These are phyloP conservation scores for Apodemus speciosus DNA, from an alignment of 2,113 vertebrate species.

Conservation along the genomic window DNA sequence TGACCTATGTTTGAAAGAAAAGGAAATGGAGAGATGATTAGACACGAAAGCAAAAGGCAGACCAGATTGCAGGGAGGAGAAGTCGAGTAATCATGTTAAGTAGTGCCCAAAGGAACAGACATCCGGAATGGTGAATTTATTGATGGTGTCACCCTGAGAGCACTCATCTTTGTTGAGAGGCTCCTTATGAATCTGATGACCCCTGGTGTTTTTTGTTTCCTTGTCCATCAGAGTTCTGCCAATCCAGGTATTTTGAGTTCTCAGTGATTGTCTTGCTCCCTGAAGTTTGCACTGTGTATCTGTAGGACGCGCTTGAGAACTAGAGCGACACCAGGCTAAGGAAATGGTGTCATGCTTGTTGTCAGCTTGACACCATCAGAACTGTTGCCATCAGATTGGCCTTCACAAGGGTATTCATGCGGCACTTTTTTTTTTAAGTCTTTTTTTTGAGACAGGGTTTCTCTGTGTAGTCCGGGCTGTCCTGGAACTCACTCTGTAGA, in stretches of 20 bases:
- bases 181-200: background rate
- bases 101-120: background rate
- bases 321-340: background rate
- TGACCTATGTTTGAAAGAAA: slow-evolving; percentile 3
- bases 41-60: background rate
- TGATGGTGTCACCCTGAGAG: background rate
- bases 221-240: slow-evolving; percentile 11
- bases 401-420: background rate
- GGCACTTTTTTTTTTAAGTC: background rate
- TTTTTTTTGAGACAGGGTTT: too few species aligned
- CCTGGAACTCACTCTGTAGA: too few species aligned
- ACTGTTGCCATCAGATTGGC: background rate
- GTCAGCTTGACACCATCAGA: background rate
- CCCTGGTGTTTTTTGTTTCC: background rate
- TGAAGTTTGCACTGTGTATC: background rate
- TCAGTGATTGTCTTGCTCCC: background rate
- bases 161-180: background rate
- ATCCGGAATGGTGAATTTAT: slow-evolving; percentile 23
- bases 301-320: background rate
- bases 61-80: slow-evolving; percentile 15
- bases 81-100: slow-evolving; percentile 24
- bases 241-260: background rate
- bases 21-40: slow-evolving; percentile 47
- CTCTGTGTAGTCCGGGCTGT: too few species aligned
- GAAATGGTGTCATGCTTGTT: background rate